phyloP scores from a whole-genome alignment of 2,113 vertebrate species.

The Pterocles gutturalis region DNA sequence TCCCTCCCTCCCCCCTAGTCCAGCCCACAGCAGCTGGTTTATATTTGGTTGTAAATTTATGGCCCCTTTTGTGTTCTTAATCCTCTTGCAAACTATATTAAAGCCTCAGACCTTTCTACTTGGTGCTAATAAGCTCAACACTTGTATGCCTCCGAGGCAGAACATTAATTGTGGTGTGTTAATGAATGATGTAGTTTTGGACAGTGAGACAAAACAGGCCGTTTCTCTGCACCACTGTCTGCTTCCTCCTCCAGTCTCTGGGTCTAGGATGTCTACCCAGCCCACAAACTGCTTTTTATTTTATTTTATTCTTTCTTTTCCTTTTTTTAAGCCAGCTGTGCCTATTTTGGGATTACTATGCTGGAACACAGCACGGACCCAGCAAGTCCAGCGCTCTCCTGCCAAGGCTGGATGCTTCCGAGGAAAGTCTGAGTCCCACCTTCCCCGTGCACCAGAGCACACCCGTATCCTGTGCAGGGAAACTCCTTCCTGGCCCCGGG shows the following conservation, averaged over 20 bases:
- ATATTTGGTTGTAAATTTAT: slow-evolving; percentile 68
- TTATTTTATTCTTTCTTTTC: not conserved
- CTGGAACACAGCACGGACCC: not conserved
- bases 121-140: slow-evolving; percentile 70
- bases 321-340: not conserved
- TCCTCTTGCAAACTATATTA: slow-evolving; percentile 57
- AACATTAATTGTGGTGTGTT: slow-evolving; percentile 69
- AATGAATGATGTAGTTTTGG: slow-evolving; percentile 59
- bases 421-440: slow-evolving; percentile 21
- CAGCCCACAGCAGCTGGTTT: slow-evolving; percentile 65
- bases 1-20: not conserved
- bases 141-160: slow-evolving; percentile 64
- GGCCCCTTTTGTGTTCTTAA: slow-evolving; percentile 69
- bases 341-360: slow-evolving; percentile 27
- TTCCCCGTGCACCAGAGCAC: not conserved
- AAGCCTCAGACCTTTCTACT: slow-evolving; percentile 59
- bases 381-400: not conserved
- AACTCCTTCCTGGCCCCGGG: slow-evolving; percentile 17
- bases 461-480: not conserved
- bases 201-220: slow-evolving; percentile 55
- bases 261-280: not conserved
- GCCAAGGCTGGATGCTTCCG: not conserved
- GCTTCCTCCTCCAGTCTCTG: not conserved
- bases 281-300: not conserved
- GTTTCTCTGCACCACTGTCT: not conserved